These are phyloP conservation scores for Tenualosa thibaudeaui DNA, from an alignment of 2,797 vertebrate species.

Conservation along the genomic window DNA sequence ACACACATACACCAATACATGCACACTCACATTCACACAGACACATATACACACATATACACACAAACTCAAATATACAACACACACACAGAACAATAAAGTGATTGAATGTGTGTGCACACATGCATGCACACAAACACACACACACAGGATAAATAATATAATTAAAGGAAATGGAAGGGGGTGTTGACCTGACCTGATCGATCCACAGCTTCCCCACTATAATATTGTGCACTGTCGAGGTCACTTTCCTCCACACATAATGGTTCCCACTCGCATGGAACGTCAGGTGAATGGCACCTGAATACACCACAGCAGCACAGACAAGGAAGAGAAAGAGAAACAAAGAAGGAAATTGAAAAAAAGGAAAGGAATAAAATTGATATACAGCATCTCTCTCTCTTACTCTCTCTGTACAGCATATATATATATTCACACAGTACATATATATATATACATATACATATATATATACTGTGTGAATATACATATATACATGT, in stretches of 20 bases:
- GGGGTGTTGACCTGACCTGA: constrained; percentile 78
- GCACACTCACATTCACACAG: neutral
- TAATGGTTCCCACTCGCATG: constrained; percentile 94
- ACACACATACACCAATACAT: constrained; percentile 19
- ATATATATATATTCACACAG: neutral
- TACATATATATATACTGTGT: neutral
- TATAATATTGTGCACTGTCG: constrained; percentile 99
- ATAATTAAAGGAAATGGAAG: neutral
- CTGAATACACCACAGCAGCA: constrained; percentile 61
- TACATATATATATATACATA: neutral
- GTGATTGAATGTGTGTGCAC: neutral
- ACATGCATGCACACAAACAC: neutral
- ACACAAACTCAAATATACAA: neutral
- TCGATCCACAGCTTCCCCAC: constrained; percentile 99
- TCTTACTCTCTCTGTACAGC: neutral
- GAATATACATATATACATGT: no score
- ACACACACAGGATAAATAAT: neutral
- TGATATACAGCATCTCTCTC: neutral
- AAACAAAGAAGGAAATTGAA: neutral
- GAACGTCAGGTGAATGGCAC: constrained; percentile 94
- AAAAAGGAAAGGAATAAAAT: neutral
- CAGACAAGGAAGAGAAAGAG: neutral
- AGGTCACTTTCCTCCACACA: constrained; percentile 96
- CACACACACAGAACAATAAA: constrained; percentile 6
- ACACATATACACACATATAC: neutral